A percentile compares a stretch with the other conserved stretches of the same genome.
These are phyloP conservation scores for Dromiciops gliroides DNA, from an alignment of 2,113 vertebrate species.

Conservation along the genomic window DNA sequence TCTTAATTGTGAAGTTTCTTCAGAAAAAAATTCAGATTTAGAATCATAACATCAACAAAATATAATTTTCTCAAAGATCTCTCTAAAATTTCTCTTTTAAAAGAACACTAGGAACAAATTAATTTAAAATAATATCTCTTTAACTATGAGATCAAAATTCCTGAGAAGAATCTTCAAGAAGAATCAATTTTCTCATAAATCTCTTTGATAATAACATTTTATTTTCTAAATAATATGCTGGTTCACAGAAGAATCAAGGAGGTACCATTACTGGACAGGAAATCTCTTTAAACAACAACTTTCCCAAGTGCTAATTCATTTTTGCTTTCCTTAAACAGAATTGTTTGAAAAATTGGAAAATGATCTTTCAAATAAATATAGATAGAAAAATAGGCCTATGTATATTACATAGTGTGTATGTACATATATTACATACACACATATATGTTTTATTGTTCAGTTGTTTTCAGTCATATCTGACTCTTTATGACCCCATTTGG, in stretches of 20 bases:
- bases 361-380: neutral
- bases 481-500: too few species aligned
- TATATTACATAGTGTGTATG: rapidly evolving
- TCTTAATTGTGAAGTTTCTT: neutral
- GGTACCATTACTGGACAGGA: neutral
- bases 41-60: neutral
- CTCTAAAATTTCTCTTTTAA: neutral
- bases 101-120: neutral
- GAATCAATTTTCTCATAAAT: neutral
- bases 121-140: neutral
- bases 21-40: neutral
- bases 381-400: neutral
- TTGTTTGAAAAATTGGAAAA: neutral
- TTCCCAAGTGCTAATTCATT: neutral
- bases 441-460: neutral
- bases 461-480: too few species aligned
- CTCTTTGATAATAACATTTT: neutral
- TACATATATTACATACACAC: neutral
- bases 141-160: neutral
- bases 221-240: neutral
- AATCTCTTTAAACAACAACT: neutral
- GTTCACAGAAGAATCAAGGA: neutral
- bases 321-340: neutral
- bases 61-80: neutral
- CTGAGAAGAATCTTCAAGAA: neutral